A percentile compares a stretch with the other conserved stretches of the same genome.
These are phyloP conservation scores for Argopecten irradians DNA, from an alignment of 1,140 invertebrate genomes.

Conservation along the genomic window DNA sequence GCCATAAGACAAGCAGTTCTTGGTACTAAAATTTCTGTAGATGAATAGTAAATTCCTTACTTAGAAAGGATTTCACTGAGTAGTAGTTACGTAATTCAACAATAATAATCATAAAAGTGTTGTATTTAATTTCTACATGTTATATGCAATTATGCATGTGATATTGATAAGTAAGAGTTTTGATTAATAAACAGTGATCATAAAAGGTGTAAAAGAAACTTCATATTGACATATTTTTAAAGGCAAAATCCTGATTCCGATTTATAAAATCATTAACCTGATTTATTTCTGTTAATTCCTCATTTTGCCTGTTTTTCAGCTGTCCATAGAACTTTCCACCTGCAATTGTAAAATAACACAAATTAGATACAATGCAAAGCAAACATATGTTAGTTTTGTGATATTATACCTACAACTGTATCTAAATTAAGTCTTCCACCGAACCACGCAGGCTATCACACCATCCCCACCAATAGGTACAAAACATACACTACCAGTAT, in stretches of 20 bases:
- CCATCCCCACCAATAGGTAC: too few relatives aligned
- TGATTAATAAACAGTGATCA: too few relatives aligned
- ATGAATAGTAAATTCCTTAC: not conserved
- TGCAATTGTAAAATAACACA: not conserved
- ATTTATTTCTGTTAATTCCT: constrained; percentile 37
- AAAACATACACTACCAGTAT: too few relatives aligned
- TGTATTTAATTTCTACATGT: not conserved
- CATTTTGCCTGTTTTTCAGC: constrained; percentile 41
- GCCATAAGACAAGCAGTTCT: not conserved
- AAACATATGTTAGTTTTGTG: too few relatives aligned
- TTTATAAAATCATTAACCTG: constrained; percentile 34
- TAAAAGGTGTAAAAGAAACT: too few relatives aligned
- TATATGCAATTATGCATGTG: not conserved
- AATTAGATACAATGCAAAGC: not conserved
- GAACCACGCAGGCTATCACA: too few relatives aligned
- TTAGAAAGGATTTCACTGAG: too few relatives aligned
- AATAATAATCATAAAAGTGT: too few relatives aligned
- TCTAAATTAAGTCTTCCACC: too few relatives aligned
- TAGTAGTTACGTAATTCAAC: not conserved
- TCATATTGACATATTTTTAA: too few relatives aligned
- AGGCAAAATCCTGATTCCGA: too few relatives aligned
- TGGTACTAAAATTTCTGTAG: not conserved
- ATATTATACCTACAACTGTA: too few relatives aligned
- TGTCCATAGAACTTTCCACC: constrained; percentile 48
- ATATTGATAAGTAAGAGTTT: not conserved